A percentile compares a stretch with the other conserved stretches of the same genome.
Conservation (phyloP, 2,113 vertebrate genomes). For the Nothocercus nigrocapillus region DNA sequence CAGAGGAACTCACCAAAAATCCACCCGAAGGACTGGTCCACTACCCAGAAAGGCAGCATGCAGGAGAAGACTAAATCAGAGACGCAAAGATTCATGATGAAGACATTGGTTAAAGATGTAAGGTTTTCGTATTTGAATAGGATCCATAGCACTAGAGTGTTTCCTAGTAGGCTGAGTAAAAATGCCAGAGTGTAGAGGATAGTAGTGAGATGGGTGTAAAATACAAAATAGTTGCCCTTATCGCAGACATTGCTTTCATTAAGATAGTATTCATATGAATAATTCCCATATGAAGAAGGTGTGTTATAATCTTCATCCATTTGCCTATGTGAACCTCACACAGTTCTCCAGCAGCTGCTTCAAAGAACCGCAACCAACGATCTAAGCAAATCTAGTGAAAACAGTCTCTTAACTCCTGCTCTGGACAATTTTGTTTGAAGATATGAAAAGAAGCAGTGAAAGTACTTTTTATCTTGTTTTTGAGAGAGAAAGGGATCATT, state of each 20-base stretch:
- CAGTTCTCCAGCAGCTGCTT: background rate
- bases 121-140: slow-evolving; percentile 88
- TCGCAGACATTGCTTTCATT: slow-evolving; percentile 71
- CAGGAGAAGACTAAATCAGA: slow-evolving; percentile 89
- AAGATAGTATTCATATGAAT: background rate
- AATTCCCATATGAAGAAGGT: background rate
- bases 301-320: slow-evolving; percentile 29
- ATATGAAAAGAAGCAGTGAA: slow-evolving; percentile 60
- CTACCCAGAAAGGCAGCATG: slow-evolving; percentile 86
- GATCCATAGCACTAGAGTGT: slow-evolving; percentile 86
- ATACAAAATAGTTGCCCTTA: background rate
- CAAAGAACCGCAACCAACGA: background rate
- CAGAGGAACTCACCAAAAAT: slow-evolving; percentile 82
- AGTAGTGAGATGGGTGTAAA: slow-evolving; percentile 68
- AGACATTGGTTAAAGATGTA: slow-evolving; percentile 85
- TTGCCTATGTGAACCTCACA: background rate
- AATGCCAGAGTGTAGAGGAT: slow-evolving; percentile 81
- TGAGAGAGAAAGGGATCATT: background rate
- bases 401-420: background rate
- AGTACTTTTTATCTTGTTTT: background rate
- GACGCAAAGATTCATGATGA: slow-evolving; percentile 90
- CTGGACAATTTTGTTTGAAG: slow-evolving; percentile 4
- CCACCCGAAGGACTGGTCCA: slow-evolving; percentile 79
- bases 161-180: slow-evolving; percentile 88
- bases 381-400: background rate